Evolutionary conservation across 2,113 vertebrate species (phyloP).

Genomic region (Apodemus speciosus): DNA sequence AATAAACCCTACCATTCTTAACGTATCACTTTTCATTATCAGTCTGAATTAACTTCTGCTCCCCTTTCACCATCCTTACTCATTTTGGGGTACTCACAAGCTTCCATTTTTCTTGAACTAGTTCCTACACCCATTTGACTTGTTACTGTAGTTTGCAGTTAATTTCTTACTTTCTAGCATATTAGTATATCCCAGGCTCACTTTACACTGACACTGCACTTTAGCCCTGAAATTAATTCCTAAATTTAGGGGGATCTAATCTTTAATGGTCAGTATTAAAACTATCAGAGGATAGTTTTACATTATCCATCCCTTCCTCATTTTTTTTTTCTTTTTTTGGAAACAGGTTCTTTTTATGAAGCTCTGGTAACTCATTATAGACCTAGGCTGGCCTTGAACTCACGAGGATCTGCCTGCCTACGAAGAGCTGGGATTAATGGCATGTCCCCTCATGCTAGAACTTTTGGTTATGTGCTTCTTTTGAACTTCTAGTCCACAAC

Average conservation of each 20-base stretch:
- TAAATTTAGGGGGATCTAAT: not conserved
- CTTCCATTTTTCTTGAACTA: not conserved
- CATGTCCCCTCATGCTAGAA: not conserved
- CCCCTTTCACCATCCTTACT: not conserved
- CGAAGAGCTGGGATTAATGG: not conserved
- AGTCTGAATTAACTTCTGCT: not conserved
- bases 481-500: not conserved
- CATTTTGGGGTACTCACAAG: not conserved
- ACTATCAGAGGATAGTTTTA: not conserved
- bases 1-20: not conserved
- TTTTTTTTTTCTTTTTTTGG: not conserved
- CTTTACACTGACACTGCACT: not conserved
- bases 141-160: not conserved
- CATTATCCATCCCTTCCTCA: not conserved
- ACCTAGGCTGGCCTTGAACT: not conserved
- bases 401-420: not conserved
- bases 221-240: constrained; percentile 4
- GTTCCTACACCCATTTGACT: not conserved
- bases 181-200: not conserved
- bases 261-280: not conserved
- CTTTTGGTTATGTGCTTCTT: not conserved
- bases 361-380: not conserved
- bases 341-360: not conserved
- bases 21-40: not conserved
- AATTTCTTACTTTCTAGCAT: not conserved